phyloP scores from a whole-genome alignment of 1,140 invertebrate species.

The Vollenhovia emeryi region DNA sequence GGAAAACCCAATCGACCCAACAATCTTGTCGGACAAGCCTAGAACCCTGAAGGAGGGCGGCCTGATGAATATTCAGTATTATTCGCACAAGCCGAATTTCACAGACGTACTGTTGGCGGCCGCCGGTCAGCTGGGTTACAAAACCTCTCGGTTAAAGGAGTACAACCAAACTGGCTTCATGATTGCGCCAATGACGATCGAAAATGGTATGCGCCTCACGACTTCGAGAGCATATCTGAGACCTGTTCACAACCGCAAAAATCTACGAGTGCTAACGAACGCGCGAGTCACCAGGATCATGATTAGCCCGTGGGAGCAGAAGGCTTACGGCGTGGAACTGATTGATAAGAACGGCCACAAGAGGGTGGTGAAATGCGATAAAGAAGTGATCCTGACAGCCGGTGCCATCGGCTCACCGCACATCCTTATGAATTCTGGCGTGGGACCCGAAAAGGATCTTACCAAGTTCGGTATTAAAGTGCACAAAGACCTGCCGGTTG shows the following conservation, averaged over 20 bases:
- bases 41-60: constrained; percentile 70
- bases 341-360: constrained; percentile 82
- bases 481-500: constrained; percentile 86
- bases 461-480: constrained; percentile 83
- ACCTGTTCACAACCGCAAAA: constrained; percentile 80
- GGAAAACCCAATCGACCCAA: constrained; percentile 79
- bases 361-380: constrained; percentile 77
- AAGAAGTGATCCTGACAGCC: constrained; percentile 89
- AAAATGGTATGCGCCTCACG: constrained; percentile 87
- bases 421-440: constrained; percentile 89
- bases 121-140: constrained; percentile 90
- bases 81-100: constrained; percentile 85
- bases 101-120: constrained; percentile 88
- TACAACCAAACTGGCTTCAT: constrained; percentile 87
- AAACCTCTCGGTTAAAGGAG: constrained; percentile 88
- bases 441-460: constrained; percentile 88
- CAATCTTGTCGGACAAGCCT: constrained; percentile 72
- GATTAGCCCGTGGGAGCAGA: constrained; percentile 84
- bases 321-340: constrained; percentile 87
- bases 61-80: constrained; percentile 84
- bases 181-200: constrained; percentile 85
- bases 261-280: constrained; percentile 83
- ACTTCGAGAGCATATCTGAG: constrained; percentile 84
- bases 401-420: constrained; percentile 90
- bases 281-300: constrained; percentile 83